Base-by-base conservation (phyloP, 2,888 invertebrate genomes). In the Drosophila multiciliata region DNA sequence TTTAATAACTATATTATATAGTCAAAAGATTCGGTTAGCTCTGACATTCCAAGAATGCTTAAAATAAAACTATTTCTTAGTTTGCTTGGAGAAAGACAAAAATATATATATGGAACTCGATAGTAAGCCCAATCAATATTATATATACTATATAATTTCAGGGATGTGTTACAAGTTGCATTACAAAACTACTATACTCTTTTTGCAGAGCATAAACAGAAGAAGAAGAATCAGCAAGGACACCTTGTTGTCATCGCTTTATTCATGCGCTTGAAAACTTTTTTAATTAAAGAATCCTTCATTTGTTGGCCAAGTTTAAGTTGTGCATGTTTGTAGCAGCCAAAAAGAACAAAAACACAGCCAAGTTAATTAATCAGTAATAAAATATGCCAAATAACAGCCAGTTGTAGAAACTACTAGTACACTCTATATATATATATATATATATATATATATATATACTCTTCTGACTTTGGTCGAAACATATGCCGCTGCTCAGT, bases 361-460 rank as follows among this genome's bases (percentile, higher is more conserved):
- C 66, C 68, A 52, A 83, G 78, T 83, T 82, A 86, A 87, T 85
- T 85, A 82, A 87, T 86, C 83, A 87, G 81, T 81, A 80, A 85
- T 86, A 83, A 85, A 86, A 81, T 80, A 82, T 75, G 70, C 85
- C 58, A 87, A 78, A 78, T 60, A 72, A 78, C 73, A 80, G 80
- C 67, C 72, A 76, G 53, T 45, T 72, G 74, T 38, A 62, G 32
- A 29, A 69, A 69, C 72, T 76, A 72, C 62, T 12, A 11, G 20
- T 20, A 20, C 20, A 6, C 42, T 12, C 20, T 42, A 6, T 29
- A 17, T n/a, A 12, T 4, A 4, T 12, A 11, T 38, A 11, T 55
- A 11, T 38, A 8, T n/a, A 11, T 38, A 11, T 55, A 11, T 38
- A 23, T 26, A 7, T 35, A 6, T 35, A 1, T 36, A 0, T 33